Conservation (phyloP, 2,888 invertebrate genomes). For the Gibbula magus region DNA sequence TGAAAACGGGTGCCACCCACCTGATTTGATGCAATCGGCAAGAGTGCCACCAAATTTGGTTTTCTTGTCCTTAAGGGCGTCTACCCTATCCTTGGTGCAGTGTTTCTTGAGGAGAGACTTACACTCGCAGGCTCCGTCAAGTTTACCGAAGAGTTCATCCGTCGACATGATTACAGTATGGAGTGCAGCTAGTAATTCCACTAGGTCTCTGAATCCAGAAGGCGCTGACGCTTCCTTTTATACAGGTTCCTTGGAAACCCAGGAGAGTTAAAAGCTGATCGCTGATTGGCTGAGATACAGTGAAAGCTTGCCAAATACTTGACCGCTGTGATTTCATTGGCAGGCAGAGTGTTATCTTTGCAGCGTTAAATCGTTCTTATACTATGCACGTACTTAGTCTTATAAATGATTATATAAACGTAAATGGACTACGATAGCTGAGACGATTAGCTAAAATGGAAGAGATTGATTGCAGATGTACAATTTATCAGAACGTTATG, state of each 20-base stretch:
- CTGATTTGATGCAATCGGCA: slow-evolving; percentile 80
- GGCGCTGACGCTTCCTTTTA: neutral
- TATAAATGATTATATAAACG: no score
- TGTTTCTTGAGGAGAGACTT: slow-evolving; percentile 84
- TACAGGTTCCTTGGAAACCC: slow-evolving; percentile 9
- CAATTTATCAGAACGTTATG: no score
- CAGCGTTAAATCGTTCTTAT: no score
- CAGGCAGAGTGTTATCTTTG: no score
- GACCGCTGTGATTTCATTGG: no score
- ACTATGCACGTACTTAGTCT: no score
- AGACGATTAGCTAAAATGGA: no score
- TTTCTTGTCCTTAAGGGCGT: slow-evolving; percentile 52
- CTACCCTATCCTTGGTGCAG: slow-evolving; percentile 53
- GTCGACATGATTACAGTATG: neutral
- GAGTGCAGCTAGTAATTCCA: neutral
- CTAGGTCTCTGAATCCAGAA: neutral
- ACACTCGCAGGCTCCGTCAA: slow-evolving; percentile 33
- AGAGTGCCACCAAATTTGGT: slow-evolving; percentile 58
- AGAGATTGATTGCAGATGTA: no score
- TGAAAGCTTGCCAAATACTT: no score
- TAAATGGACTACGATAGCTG: no score
- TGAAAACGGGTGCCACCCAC: slow-evolving; percentile 75
- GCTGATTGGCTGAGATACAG: no score
- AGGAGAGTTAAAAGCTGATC: no score
- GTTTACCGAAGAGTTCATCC: slow-evolving; percentile 34